phyloP scores from a whole-genome alignment of 2,113 vertebrate genomes.

The Natator depressus region DNA sequence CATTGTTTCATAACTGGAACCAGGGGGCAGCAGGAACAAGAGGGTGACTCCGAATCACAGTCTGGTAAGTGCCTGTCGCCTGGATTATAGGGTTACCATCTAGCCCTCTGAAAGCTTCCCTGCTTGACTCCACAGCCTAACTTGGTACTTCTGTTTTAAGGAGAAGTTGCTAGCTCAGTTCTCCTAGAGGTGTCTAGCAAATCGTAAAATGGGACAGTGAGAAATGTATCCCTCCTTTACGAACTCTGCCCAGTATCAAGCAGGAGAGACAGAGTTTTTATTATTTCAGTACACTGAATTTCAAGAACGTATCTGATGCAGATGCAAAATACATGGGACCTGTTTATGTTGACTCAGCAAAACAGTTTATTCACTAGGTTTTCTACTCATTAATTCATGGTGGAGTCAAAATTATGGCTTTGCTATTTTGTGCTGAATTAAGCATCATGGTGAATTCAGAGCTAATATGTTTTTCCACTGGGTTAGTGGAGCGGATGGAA shows the following conservation, averaged over 20 bases:
- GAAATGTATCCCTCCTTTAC: not conserved
- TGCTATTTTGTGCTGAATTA: not conserved
- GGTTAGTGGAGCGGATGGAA: not conserved
- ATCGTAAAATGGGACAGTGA: not conserved
- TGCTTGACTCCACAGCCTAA: not conserved
- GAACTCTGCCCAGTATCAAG: fast-evolving
- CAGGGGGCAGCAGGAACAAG: not conserved
- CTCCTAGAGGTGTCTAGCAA: not conserved
- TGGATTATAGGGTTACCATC: not conserved
- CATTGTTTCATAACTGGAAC: not conserved
- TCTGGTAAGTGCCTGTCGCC: not conserved
- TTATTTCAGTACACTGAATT: not conserved
- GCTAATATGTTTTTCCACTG: not conserved
- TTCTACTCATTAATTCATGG: not conserved
- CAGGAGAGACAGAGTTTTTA: not conserved
- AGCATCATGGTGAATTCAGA: not conserved
- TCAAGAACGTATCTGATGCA: not conserved
- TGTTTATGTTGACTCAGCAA: not conserved
- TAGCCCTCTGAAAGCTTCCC: not conserved
- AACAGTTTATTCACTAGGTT: not conserved
- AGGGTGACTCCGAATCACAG: not conserved
- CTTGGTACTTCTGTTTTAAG: not conserved
- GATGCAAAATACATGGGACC: not conserved
- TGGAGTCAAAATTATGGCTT: not conserved
- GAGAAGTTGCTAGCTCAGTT: not conserved